Evolutionary conservation across 2,113 vertebrate species (phyloP).

Genomic region (Oreotrochilus melanogaster): DNA sequence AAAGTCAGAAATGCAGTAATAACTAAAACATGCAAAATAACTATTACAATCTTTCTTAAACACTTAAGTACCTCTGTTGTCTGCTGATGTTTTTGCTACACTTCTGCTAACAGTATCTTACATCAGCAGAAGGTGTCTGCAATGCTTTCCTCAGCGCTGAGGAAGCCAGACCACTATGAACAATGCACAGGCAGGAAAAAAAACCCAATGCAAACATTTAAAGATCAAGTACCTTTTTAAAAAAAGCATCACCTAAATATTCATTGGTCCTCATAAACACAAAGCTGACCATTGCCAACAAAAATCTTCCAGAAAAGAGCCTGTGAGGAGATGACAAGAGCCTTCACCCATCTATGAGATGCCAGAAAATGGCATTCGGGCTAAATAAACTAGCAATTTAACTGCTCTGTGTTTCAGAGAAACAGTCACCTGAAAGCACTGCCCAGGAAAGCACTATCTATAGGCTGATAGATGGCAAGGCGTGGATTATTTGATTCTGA

Average conservation of each 20-base stretch:
- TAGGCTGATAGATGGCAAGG: background rate
- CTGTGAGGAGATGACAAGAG: background rate
- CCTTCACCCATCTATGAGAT: background rate
- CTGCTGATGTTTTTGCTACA: background rate
- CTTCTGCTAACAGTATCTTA: background rate
- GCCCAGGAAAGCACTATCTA: too few relatives aligned
- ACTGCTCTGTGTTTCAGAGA: background rate
- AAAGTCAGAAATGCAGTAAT: constrained; percentile 21
- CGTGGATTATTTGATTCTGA: background rate
- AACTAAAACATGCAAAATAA: constrained; percentile 18
- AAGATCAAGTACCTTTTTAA: background rate
- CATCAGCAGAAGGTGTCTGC: background rate
- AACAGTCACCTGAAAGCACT: background rate
- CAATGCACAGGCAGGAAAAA: background rate
- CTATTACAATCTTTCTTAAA: background rate
- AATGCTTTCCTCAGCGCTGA: background rate
- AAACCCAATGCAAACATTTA: background rate
- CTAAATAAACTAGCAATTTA: background rate
- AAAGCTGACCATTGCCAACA: background rate
- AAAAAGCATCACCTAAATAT: background rate
- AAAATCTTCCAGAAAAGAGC: background rate
- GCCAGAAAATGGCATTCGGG: background rate
- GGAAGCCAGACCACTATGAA: background rate
- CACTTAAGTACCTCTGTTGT: background rate
- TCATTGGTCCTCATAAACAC: background rate